A percentile compares a stretch with the other conserved stretches of the same genome.
Conservation (phyloP, 2,797 vertebrate species). For the Hippocampus kuda region DNA sequence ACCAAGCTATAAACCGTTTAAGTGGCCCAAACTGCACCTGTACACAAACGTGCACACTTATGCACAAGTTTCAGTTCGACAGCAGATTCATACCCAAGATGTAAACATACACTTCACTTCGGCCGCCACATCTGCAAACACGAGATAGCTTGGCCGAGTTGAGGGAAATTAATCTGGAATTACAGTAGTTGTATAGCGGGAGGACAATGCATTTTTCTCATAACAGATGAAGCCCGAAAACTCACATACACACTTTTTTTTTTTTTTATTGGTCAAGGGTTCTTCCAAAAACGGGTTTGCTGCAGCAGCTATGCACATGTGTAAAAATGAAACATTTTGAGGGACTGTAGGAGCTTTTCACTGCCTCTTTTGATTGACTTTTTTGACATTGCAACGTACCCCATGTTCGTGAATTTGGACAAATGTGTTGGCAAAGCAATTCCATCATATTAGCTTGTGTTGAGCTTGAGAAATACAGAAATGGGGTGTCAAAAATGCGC, state of each 20-base stretch:
- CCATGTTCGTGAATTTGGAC: background rate
- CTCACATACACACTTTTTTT: background rate
- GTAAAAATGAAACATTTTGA: background rate
- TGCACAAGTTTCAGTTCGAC: slow-evolving; percentile 33
- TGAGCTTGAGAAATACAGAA: background rate
- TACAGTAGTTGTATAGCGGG: background rate
- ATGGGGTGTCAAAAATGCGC: background rate
- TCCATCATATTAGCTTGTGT: background rate
- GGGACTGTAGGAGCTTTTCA: background rate
- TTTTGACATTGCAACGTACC: background rate
- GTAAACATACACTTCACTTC: slow-evolving; percentile 44
- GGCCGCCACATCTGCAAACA: slow-evolving; percentile 47
- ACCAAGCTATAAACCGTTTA: slow-evolving; percentile 43
- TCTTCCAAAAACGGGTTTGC: background rate
- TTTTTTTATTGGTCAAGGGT: background rate
- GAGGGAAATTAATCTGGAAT: background rate
- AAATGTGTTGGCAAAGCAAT: background rate
- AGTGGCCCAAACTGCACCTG: slow-evolving; percentile 46
- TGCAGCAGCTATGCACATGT: background rate
- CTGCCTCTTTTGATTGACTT: background rate
- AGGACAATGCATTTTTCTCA: background rate
- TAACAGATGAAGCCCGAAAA: background rate
- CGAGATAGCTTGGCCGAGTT: slow-evolving; percentile 32
- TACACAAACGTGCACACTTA: slow-evolving; percentile 23
- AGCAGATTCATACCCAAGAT: slow-evolving; percentile 25